Evolutionary conservation across 2,888 invertebrate genomes (phyloP).

Genomic region (Heliconius charithonia): DNA sequence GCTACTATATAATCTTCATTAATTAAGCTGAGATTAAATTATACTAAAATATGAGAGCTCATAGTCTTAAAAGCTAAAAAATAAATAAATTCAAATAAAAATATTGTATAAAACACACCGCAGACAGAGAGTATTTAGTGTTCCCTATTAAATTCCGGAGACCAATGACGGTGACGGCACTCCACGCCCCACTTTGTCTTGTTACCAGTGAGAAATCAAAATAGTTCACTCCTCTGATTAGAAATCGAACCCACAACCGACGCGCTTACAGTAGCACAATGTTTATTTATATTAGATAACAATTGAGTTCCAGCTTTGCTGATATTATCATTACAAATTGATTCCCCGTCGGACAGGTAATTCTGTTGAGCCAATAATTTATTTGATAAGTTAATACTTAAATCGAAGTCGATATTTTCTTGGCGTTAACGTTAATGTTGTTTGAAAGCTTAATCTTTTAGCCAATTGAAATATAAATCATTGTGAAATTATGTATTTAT

Average conservation of each 20-base stretch:
- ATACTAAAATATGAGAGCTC: not conserved
- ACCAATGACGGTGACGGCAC: no score
- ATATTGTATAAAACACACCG: not conserved
- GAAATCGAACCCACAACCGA: no score
- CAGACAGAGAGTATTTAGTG: no score
- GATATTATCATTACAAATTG: conserved; percentile 2
- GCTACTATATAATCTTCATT: not conserved
- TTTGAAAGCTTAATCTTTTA: conserved; percentile 1
- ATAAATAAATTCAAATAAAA: not conserved
- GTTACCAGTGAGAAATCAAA: not conserved
- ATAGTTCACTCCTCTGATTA: not conserved
- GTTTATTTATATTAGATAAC: not conserved
- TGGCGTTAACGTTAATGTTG: not conserved
- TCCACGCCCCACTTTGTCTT: not conserved
- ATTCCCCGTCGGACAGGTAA: conserved; percentile 3
- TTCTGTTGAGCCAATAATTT: not conserved
- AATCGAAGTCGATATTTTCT: not conserved
- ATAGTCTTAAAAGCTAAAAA: not conserved
- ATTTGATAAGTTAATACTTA: conserved; percentile 12
- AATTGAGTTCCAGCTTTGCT: not conserved
- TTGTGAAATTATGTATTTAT: not conserved
- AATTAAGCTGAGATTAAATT: not conserved
- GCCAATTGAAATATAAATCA: not conserved
- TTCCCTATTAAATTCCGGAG: not conserved
- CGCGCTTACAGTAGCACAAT: no score